phyloP scores from a whole-genome alignment of 2,797 vertebrate species.

The Rhincodon typus region DNA sequence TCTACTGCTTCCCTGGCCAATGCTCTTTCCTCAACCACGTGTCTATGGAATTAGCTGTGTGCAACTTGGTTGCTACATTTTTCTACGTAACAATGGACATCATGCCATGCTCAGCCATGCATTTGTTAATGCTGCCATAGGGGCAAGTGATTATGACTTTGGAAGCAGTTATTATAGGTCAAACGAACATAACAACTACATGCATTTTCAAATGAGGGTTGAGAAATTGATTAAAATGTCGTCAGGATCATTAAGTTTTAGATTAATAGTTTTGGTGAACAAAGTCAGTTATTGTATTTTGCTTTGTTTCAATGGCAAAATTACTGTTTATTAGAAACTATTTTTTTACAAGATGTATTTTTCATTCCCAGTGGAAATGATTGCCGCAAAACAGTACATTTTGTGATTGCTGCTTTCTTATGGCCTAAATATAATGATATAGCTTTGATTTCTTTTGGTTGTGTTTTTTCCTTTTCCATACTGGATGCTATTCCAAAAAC shows the following conservation, averaged over 20 bases:
- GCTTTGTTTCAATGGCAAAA: not conserved
- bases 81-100: not conserved
- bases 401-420: not conserved
- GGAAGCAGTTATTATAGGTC: not conserved
- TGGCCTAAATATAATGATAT: not conserved
- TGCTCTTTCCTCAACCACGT: not conserved
- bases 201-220: not conserved
- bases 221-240: not conserved
- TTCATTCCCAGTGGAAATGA: constrained; percentile 7
- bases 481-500: not conserved
- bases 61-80: not conserved
- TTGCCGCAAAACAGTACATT: constrained; percentile 11
- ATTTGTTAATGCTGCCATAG: not conserved
- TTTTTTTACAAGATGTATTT: not conserved
- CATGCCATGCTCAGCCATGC: not conserved
- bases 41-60: not conserved
- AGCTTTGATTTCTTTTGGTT: not conserved
- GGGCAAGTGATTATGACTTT: not conserved
- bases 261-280: not conserved
- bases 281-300: not conserved
- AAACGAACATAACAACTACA: not conserved
- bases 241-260: not conserved
- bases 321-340: not conserved
- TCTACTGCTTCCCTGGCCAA: not conserved
- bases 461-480: not conserved